Evolutionary conservation across 1,140 invertebrate genomes (phyloP), one percentile per base, ranked within the genome.

Genomic region (Protaetia brevitarsis): DNA sequence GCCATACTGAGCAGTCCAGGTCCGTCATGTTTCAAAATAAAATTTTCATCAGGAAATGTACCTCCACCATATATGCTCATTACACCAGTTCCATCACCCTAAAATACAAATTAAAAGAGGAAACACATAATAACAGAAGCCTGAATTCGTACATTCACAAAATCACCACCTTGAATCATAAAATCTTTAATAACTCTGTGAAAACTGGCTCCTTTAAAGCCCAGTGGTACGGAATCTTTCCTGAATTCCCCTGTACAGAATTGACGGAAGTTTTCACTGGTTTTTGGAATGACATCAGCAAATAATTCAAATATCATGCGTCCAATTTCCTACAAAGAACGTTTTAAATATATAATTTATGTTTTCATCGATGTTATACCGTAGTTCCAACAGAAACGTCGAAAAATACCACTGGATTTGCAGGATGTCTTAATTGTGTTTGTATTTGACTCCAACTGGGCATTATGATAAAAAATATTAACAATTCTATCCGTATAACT

Each of bases 121-220:
- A 30, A 28, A 13, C 36, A 28, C 29, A 41, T n/a, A 27, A 51
- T 45, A 30, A 8, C 34, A 4, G 21, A 29, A 31, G 31, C 3
- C 56, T n/a, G 36, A 13, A 34, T 51, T 79, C 82, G 86, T 87
- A 95, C 94, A 85, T 96, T 95, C 1, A 97, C 90, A 87, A 99
- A 99, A 82, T 99, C 97, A 16, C 97, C 97, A 64, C 97, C 97
- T 87, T 99, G 96, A 72, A 99, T 96, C 96, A 99, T 99, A 74
- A 94, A 94, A 80, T 93, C 96, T 82, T 99, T 99, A 60, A 99
- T 99, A 36, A 99, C 96, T 80, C 97, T 84, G 80, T 99, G 98
- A 82, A 99, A 99, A 77, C 90, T 90, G 28, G 91, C 92, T 69
- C 94, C 94, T 82, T 99, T 99, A 76, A 93, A 99, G 27, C 97